phyloP scores from a whole-genome alignment of 2,797 vertebrate genomes.

The Scolopax bukidnonensis region DNA sequence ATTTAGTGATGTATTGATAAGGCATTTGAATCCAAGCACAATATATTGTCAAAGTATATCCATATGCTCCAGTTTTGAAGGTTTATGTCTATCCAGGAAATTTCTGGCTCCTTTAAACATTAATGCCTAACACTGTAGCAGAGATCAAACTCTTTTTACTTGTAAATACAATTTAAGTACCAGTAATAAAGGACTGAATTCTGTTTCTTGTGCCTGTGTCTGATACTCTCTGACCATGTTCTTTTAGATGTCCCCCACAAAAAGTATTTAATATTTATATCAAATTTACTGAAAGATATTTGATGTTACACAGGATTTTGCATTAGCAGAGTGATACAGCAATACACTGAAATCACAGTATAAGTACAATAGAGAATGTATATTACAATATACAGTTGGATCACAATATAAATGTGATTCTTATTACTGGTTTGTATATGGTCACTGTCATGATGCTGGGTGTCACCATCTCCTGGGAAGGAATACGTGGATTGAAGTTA shows the following conservation, averaged over 20 bases:
- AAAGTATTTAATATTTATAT: background rate
- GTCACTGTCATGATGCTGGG: background rate
- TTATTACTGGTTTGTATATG: background rate
- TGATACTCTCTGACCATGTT: background rate
- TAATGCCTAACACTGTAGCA: background rate
- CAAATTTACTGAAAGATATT: background rate
- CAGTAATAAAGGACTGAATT: background rate
- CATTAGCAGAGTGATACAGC: background rate
- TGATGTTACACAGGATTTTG: background rate
- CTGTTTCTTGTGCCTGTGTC: background rate
- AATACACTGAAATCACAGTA: background rate
- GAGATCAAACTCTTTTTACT: background rate
- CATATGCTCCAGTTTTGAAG: background rate
- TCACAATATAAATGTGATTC: background rate
- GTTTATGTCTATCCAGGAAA: background rate
- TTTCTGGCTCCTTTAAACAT: background rate
- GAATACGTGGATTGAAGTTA: background rate
- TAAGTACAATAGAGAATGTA: background rate
- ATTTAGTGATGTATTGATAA: background rate
- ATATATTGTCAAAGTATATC: background rate
- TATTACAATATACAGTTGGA: background rate
- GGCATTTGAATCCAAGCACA: background rate
- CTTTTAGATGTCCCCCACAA: background rate
- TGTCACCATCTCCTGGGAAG: background rate
- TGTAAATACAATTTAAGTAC: background rate